phyloP scores from a whole-genome alignment of 2,888 invertebrate genomes.

The Prosopocoilus inquinatus region DNA sequence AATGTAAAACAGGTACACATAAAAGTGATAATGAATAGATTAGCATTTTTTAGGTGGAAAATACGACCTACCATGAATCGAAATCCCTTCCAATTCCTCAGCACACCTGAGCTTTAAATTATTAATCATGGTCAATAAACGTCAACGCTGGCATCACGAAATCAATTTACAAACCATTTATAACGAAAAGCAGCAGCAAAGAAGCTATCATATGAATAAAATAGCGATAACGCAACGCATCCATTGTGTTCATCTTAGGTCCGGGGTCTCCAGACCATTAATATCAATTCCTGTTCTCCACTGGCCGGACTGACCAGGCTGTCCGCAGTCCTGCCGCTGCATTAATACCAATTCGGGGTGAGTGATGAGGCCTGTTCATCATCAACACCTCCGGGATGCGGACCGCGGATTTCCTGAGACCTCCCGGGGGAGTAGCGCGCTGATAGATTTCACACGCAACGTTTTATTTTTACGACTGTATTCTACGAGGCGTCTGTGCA shows the following conservation, averaged over 20 bases:
- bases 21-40: no score
- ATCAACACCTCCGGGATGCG: constrained; percentile 48
- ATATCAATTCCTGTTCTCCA: constrained; percentile 49
- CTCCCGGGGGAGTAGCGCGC: constrained; percentile 36
- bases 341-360: constrained; percentile 53
- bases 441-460: constrained; percentile 36
- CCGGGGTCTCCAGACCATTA: constrained; percentile 45
- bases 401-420: constrained; percentile 42
- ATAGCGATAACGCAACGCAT: constrained; percentile 47
- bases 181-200: constrained; percentile 43
- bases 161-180: constrained; percentile 48
- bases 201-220: constrained; percentile 49
- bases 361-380: constrained; percentile 52
- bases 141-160: constrained; percentile 37
- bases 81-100: not conserved
- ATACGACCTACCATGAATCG: no score
- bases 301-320: constrained; percentile 44
- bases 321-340: constrained; percentile 48
- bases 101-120: constrained; percentile 29
- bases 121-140: constrained; percentile 46
- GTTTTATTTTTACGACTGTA: constrained; percentile 19
- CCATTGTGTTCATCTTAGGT: constrained; percentile 45
- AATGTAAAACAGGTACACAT: no score
- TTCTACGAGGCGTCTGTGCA: no score
- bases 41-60: no score